phyloP scores from a whole-genome alignment of 2,888 invertebrate species.

The Arrhopalites spinosus region DNA sequence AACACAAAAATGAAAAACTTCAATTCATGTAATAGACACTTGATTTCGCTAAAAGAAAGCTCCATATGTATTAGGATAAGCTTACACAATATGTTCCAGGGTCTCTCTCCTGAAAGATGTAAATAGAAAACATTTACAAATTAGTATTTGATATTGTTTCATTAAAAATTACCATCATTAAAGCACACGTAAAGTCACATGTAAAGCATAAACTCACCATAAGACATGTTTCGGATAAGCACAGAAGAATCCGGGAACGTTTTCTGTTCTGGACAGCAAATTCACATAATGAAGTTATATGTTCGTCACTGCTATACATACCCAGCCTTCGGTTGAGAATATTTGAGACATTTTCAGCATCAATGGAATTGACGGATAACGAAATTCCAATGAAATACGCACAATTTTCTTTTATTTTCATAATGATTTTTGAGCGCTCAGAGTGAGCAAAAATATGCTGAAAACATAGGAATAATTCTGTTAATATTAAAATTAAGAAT shows the following conservation, averaged over 20 bases:
- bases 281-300: constrained; percentile 94
- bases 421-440: constrained; percentile 84
- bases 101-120: too few species aligned
- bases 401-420: constrained; percentile 83
- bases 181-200: too few species aligned
- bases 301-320: constrained; percentile 91
- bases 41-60: too few species aligned
- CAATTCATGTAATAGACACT: too few species aligned
- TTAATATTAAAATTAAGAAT: too few species aligned
- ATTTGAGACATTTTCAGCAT: constrained; percentile 82
- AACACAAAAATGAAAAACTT: too few species aligned
- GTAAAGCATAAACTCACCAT: too few species aligned
- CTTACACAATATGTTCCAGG: constrained; percentile 79
- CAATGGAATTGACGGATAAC: constrained; percentile 77
- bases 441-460: constrained; percentile 85
- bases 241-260: constrained; percentile 81
- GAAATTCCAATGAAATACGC: constrained; percentile 77
- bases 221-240: constrained; percentile 92
- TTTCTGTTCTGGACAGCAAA: constrained; percentile 92
- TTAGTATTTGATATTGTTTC: too few species aligned
- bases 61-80: too few species aligned
- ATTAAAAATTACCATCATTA: too few species aligned
- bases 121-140: too few species aligned
- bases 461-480: constrained; percentile 55
- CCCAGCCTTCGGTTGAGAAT: constrained; percentile 88